These are phyloP conservation scores for Entomyzon cyanotis DNA, from an alignment of 2,113 vertebrate genomes.

Conservation along the genomic window DNA sequence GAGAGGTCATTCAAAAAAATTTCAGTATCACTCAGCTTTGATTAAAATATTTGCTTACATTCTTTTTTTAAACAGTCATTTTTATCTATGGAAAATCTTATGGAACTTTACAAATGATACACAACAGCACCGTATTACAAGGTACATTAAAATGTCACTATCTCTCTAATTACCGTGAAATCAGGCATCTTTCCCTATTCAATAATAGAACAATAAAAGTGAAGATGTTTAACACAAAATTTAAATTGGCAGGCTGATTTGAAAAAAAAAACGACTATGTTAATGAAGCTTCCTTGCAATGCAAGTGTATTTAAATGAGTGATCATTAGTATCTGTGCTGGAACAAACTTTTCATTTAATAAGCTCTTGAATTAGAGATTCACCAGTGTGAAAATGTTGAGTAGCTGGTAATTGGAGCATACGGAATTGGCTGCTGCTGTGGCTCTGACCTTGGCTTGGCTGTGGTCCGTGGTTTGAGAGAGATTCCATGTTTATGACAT, in stretches of 20 bases:
- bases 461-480: neutral
- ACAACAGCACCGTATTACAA: neutral
- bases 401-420: neutral
- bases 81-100: neutral
- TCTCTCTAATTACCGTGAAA: neutral
- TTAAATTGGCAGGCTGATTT: neutral
- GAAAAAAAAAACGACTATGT: neutral
- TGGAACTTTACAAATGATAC: neutral
- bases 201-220: neutral
- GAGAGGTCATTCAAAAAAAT: neutral
- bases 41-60: slow-evolving; percentile 33
- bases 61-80: neutral
- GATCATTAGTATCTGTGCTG: neutral
- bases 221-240: neutral
- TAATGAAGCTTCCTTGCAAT: neutral
- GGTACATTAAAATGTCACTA: neutral
- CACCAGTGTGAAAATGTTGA: neutral
- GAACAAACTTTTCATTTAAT: neutral
- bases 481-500: neutral
- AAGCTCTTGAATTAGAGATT: neutral
- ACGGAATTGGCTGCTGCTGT: neutral
- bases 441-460: neutral
- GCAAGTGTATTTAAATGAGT: neutral
- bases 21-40: slow-evolving; percentile 5
- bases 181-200: neutral